Conservation (phyloP, 2,113 vertebrate genomes). For the Microtus montanus region DNA sequence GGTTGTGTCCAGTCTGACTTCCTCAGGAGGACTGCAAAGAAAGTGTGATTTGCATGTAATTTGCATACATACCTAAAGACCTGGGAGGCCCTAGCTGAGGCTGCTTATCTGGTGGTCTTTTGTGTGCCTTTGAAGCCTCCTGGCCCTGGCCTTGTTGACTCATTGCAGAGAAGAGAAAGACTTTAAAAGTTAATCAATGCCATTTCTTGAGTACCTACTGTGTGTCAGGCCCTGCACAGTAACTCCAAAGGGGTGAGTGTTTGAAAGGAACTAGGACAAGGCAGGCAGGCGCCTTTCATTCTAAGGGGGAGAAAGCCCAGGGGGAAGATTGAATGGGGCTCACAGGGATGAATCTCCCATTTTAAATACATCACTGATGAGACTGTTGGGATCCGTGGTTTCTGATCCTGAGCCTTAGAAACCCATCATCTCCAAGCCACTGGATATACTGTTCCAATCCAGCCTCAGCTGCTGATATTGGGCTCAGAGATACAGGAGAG, state of each 20-base stretch:
- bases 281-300: background rate
- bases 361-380: background rate
- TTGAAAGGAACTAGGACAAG: background rate
- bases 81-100: background rate
- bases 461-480: background rate
- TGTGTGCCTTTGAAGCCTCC: background rate
- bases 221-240: background rate
- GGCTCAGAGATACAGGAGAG: background rate
- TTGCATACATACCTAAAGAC: conserved; percentile 50
- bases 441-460: too few relatives aligned
- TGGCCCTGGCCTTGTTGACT: background rate
- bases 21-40: background rate
- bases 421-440: background rate
- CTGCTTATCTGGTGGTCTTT: background rate
- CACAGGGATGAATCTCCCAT: background rate
- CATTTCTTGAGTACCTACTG: conserved; percentile 1
- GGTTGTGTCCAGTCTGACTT: background rate
- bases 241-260: background rate
- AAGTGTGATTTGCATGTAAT: conserved; percentile 57
- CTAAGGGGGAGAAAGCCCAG: background rate
- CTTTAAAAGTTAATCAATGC: background rate
- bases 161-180: background rate
- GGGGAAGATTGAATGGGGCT: background rate
- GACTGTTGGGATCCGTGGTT: background rate
- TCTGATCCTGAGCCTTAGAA: background rate